phyloP scores from a whole-genome alignment of 2,797 vertebrate species.

The Tauraco hartlaubi region DNA sequence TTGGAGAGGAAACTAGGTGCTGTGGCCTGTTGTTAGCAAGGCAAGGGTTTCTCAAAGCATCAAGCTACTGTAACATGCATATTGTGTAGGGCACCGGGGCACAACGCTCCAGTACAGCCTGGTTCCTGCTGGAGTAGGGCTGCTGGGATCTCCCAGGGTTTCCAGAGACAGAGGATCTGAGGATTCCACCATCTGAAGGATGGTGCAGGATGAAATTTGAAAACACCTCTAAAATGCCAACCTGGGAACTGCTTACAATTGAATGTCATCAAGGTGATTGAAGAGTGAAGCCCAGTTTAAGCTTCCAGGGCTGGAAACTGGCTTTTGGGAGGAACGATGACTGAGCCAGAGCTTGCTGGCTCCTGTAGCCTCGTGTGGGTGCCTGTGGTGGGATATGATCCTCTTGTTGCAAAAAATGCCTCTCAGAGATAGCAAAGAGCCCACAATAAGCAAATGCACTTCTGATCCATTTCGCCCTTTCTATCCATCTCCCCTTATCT shows the following conservation, averaged over 20 bases:
- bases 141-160: background rate
- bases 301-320: background rate
- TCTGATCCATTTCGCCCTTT: background rate
- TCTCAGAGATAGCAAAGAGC: background rate
- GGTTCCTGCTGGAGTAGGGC: background rate
- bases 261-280: background rate
- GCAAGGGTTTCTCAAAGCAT: background rate
- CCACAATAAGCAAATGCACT: background rate
- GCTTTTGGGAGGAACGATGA: background rate
- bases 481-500: background rate
- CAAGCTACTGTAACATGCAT: no score
- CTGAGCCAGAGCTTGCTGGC: background rate
- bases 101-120: rapidly evolving
- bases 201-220: rapidly evolving
- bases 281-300: background rate
- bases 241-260: background rate
- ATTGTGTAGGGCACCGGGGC: background rate
- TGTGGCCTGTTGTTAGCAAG: background rate
- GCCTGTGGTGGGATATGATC: background rate
- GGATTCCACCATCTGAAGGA: background rate
- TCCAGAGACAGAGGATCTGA: background rate
- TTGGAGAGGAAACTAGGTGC: slow-evolving; percentile 50
- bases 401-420: background rate
- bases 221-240: background rate
- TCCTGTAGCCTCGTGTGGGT: background rate